Conservation (phyloP, 2,888 invertebrate genomes). For the Rotaria sp. region DNA sequence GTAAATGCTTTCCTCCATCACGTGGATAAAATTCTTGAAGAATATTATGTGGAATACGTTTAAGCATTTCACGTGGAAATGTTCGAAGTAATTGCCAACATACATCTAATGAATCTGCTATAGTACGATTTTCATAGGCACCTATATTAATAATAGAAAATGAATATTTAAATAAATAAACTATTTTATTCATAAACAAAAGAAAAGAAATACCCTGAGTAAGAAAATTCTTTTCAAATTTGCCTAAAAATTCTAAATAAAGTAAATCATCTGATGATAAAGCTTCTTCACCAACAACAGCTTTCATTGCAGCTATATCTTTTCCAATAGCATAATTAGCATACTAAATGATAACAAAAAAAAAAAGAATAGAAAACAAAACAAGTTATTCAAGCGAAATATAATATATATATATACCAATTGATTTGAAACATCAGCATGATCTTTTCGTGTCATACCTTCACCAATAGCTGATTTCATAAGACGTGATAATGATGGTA, state of each 20-base stretch:
- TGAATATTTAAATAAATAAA: neutral
- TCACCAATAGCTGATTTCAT: constrained; percentile 99
- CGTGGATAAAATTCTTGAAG: constrained; percentile 97
- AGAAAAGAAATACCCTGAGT: constrained; percentile 64
- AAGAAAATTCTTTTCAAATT: constrained; percentile 99
- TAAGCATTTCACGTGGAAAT: constrained; percentile 99
- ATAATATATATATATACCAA: constrained; percentile 61
- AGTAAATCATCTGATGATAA: constrained; percentile 93
- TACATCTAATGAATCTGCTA: constrained; percentile 96
- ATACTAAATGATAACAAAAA: constrained; percentile 66
- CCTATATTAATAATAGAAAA: constrained; percentile 57
- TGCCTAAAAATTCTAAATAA: constrained; percentile 92
- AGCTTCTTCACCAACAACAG: constrained; percentile 98
- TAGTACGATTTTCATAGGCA: constrained; percentile 95
- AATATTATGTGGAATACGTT: constrained; percentile 89
- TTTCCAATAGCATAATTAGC: constrained; percentile 99
- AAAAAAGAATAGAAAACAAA: neutral
- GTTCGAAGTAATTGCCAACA: constrained; percentile 99
- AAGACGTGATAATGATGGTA: constrained; percentile 94
- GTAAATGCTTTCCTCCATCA: constrained; percentile 57
- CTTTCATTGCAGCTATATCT: constrained; percentile 98
- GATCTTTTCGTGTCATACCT: constrained; percentile 97
- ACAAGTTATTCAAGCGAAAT: neutral
- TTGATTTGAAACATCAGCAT: constrained; percentile 97
- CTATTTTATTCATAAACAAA: too few species aligned